Evolutionary conservation across 2,888 invertebrate species (phyloP).

Genomic region (Parascotia fuliginaria): DNA sequence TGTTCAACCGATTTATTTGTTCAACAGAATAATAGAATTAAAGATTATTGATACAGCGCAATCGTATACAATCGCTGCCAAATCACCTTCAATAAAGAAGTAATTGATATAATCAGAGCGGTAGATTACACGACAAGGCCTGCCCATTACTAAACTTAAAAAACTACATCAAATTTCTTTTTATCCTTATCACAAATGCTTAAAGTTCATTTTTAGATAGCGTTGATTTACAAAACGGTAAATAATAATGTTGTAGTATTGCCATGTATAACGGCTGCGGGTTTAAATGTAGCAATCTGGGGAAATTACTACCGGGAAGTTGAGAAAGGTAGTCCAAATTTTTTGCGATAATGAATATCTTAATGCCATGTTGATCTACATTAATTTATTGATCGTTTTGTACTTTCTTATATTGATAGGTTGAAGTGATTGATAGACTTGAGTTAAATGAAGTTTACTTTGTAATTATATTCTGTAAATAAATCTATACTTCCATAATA

Average conservation of each 20-base stretch:
- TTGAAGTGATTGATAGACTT: background rate
- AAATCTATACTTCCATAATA: no score
- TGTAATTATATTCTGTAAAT: no score
- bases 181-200: background rate
- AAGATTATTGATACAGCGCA: slow-evolving; percentile 34
- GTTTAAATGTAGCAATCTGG: slow-evolving; percentile 53
- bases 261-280: slow-evolving; percentile 43
- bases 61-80: slow-evolving; percentile 39
- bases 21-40: slow-evolving; percentile 39
- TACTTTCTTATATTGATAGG: slow-evolving; percentile 2
- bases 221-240: slow-evolving; percentile 15
- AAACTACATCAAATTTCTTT: slow-evolving; percentile 8
- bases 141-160: slow-evolving; percentile 29
- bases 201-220: slow-evolving; percentile 24
- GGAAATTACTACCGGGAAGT: slow-evolving; percentile 63
- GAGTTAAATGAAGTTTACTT: no score
- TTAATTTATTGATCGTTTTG: slow-evolving; percentile 10
- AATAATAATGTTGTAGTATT: slow-evolving; percentile 23
- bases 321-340: slow-evolving; percentile 29
- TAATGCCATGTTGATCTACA: slow-evolving; percentile 14
- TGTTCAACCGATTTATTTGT: slow-evolving; percentile 25
- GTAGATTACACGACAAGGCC: slow-evolving; percentile 55
- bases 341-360: slow-evolving; percentile 32
- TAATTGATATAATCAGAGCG: slow-evolving; percentile 67
- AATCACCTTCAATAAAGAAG: slow-evolving; percentile 55